These are phyloP conservation scores for Acinonyx jubatus DNA, from an alignment of 2,113 vertebrate genomes.

Conservation along the genomic window DNA sequence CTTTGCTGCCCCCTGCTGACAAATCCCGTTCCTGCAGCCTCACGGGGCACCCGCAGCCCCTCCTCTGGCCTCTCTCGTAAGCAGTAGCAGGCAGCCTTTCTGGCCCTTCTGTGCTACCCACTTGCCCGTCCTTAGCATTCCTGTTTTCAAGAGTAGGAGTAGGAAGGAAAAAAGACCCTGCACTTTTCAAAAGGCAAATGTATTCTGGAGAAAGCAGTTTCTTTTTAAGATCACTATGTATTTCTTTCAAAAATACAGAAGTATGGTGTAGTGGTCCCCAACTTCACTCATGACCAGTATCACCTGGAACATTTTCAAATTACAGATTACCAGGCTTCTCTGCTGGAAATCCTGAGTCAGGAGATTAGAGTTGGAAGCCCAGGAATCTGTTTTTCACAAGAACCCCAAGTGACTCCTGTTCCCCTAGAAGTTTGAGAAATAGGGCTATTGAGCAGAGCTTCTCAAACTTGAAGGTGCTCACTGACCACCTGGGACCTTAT, in stretches of 20 bases:
- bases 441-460: neutral
- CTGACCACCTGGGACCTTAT: neutral
- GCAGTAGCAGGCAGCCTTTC: neutral
- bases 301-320: neutral
- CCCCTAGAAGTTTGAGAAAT: neutral
- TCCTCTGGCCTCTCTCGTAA: neutral
- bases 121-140: neutral
- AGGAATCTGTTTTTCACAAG: neutral
- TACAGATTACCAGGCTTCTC: neutral
- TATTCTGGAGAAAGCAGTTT: neutral
- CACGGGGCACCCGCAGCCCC: neutral
- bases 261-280: neutral
- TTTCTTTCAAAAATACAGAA: neutral
- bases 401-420: neutral
- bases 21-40: neutral
- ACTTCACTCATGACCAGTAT: neutral
- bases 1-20: conserved; percentile 79
- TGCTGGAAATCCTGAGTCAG: neutral
- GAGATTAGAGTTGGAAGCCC: neutral
- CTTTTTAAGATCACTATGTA: neutral
- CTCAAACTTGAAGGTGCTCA: neutral
- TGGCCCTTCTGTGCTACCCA: neutral
- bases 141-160: neutral
- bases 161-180: neutral
- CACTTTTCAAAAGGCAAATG: neutral